Conservation (phyloP, 2,797 vertebrate genomes). For the Rhinoraja longicauda region DNA sequence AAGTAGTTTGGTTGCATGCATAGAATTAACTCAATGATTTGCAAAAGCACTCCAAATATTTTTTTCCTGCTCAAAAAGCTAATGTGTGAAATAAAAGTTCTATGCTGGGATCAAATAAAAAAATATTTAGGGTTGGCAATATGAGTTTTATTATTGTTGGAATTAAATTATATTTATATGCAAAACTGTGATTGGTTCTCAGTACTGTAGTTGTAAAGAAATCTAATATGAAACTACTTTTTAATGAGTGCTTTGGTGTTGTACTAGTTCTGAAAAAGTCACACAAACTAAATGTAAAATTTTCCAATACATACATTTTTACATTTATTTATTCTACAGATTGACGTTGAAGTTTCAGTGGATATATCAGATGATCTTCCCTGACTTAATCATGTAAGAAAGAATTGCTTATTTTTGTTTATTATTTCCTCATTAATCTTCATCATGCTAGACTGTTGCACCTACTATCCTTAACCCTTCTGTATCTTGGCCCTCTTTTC, state of each 20-base stretch:
- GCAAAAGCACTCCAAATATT: conserved; percentile 43
- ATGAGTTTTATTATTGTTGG: not conserved
- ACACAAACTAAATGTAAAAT: not conserved
- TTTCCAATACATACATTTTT: not conserved
- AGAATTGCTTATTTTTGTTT: too few species aligned
- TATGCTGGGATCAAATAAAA: not conserved
- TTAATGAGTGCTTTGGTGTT: not conserved
- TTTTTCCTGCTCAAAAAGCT: not conserved
- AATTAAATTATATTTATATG: not conserved
- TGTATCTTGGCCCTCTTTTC: not conserved
- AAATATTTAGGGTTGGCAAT: not conserved
- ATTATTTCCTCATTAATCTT: not conserved
- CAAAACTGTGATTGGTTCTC: not conserved
- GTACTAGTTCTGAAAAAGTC: not conserved
- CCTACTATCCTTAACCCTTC: too few species aligned
- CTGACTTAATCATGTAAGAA: not conserved
- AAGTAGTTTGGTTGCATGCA: conserved; percentile 77
- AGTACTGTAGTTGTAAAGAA: not conserved
- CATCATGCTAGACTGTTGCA: not conserved
- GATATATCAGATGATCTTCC: not conserved
- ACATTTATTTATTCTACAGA: not conserved
- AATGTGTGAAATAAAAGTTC: not conserved
- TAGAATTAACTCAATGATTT: conserved; percentile 53
- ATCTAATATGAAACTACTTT: not conserved
- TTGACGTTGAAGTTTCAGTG: not conserved